Evolutionary conservation across 2,113 vertebrate species (phyloP), one percentile per base, ranked within the genome.

Genomic region (Hippocampus zosterae): DNA sequence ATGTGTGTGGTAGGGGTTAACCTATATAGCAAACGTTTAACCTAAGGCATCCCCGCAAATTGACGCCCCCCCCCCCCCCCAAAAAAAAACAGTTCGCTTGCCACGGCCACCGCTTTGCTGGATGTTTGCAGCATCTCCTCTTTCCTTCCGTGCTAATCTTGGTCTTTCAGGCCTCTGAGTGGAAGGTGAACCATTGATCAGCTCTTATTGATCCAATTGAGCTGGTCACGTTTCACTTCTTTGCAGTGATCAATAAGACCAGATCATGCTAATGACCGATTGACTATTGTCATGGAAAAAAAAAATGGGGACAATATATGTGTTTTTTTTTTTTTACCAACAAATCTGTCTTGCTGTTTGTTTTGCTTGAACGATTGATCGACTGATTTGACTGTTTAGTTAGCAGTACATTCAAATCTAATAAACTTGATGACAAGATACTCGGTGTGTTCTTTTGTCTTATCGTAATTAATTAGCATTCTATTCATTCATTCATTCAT

Each of bases 191-290:
- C 23, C n/a, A 25, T 27, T 46, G 63, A 65, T 65, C 40, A 68
- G 76, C 25, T 15, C 2, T 70, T 70, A 79, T 88, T 79, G 81
- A 87, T 86, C 40, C 29, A 18, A 60, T n/a, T 55, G 56, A 72
- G 40, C 62, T 81, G 67, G 73, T 83, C 72, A 59, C 74, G 83
- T 83, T 85, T 66, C 57, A 69, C 27, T 69, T 68, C 75, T 65
- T 62, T 71, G 73, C 55, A 53, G 16, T 65, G 79, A 91, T 81
- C 79, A 77, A 77, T 78, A 33, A 59, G 50, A 73, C 9, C 62
- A 67, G 72, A 29, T 59, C 25, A 16, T 8, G 16, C 27, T 60
- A 73, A 60, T 60, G 0, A 67, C 53, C 50, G 13, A 1, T 3
- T 29, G 41, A 2, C 59, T 37, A 2, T 62, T 19, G 12, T 53